Base-by-base conservation (phyloP, 2,797 vertebrate genomes). In the Melanitta fusca region DNA sequence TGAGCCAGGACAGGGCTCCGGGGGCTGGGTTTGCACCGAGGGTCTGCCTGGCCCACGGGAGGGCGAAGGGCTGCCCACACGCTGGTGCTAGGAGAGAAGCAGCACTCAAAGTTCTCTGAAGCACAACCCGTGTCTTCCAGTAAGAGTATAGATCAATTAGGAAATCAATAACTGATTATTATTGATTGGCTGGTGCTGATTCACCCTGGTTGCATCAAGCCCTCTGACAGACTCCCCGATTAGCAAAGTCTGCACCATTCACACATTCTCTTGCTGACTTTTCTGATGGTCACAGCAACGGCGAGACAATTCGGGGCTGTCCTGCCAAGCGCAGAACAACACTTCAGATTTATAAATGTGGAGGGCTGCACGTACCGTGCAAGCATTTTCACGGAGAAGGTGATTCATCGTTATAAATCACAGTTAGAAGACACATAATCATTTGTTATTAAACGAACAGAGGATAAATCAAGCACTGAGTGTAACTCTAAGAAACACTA, bases 401-500 rank as follows among this genome's bases (percentile, higher is more conserved):
- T 82, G 49, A 89, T 89, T 85, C 92, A 58, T 64, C 3, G 22
- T 32, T 53, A 70, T 81, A 93, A 92, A 91, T 94, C 92, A 83
- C 74, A 5, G 45, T 62, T 25, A 70, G 75, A 25, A 90, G 96
- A 85, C 94, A 94, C 69, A 89, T 12, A 89, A 93, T 95, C 94
- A 75, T 94, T 96, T 75, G 95, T 91, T 82, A 75, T 49, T 38
- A 94, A 94, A 58, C 1, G 20, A 91, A 70, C 77, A 53, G 88
- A 61, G 79, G 38, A 85, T 81, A 88, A 93, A 89, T 95, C 94
- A 87, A 49, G 60, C 28, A 4, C 32, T 14, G 87, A 45, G 18
- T 3, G 28, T 11, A 43, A 27, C 74, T 58, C 54, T 6, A 4
- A 62, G 71, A 58, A 91, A 61, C 3, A 8, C 12, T 22, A 24